Base-by-base conservation (phyloP, 2,888 invertebrate species). In the Phaonia tiefii region DNA sequence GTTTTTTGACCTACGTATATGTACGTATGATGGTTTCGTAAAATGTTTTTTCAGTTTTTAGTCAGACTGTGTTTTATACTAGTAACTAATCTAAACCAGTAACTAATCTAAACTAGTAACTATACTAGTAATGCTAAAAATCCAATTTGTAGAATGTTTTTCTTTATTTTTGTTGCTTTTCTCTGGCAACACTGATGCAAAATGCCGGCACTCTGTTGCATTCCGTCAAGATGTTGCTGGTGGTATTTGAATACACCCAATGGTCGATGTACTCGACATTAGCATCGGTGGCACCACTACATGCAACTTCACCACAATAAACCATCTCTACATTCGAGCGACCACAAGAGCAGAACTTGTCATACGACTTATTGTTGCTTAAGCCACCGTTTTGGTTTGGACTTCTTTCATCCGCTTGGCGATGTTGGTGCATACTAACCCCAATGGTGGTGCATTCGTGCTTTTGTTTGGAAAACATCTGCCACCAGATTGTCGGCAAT, bases 171-270 rank as follows among this genome's bases (percentile, higher is more conserved):
- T n/a, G n/a, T n/a, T n/a, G n/a, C n/a, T n/a, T n/a, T n/a, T n/a
- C n/a, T n/a, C n/a, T n/a, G n/a, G n/a, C n/a, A n/a, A 76, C 80
- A 80, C 77, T 81, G 80, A 77, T 75, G 80, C 78, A 72, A 78
- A 69, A 77, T 63, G 67, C 78, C 71, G 75, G 77, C 78, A 75
- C 72, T 75, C 71, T 76, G 65, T 76, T 76, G 76, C 72, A 60
- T 72, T 67, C 58, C 77, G 67, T 66, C 63, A 63, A 73, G 79
- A 69, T 75, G 72, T 63, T 75, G 60, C 51, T 22, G 44, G 15
- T 58, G 13, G 17, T 7, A 15, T 46, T 66, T n/a, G 73, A 37
- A 73, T 39, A 73, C 73, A 25, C 42, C 10, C 44, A 66, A 54
- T 49, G 17, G 37, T 8, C 54, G 71, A 79, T 70, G 75, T 79